Percentiles rank a stretch among this genome's conserved stretches.
Conservation (phyloP, 2,888 invertebrate genomes). For the Zygaena filipendulae region DNA sequence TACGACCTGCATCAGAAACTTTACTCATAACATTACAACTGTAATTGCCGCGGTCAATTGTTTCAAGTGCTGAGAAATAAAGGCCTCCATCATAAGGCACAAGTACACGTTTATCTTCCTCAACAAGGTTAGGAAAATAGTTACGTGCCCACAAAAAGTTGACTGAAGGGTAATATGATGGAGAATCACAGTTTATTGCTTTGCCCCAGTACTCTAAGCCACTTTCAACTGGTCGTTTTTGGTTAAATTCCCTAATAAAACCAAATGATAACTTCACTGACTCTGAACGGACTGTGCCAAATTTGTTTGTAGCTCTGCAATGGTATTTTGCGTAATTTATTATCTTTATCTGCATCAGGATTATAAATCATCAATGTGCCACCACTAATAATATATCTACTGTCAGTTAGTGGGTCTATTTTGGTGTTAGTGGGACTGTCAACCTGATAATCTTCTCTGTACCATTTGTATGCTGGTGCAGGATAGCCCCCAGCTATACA, state of each 20-base stretch:
- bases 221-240: conserved; percentile 83
- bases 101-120: conserved; percentile 92
- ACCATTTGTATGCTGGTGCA: conserved; percentile 91
- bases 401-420: conserved; percentile 81
- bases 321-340: conserved; percentile 93
- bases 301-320: conserved; percentile 90
- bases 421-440: conserved; percentile 76
- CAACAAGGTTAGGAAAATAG: conserved; percentile 91
- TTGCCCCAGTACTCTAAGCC: conserved; percentile 96
- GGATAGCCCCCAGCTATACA: conserved; percentile 91
- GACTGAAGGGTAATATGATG: conserved; percentile 89
- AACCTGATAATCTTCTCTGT: conserved; percentile 85
- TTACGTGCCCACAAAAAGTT: conserved; percentile 93
- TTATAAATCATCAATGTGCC: conserved; percentile 90
- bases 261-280: conserved; percentile 91
- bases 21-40: conserved; percentile 92
- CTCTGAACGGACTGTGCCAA: conserved; percentile 89
- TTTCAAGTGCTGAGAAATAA: conserved; percentile 94
- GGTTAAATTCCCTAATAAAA: conserved; percentile 89
- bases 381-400: conserved; percentile 87
- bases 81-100: conserved; percentile 94
- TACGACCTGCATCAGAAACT: conserved; percentile 87
- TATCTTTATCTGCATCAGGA: conserved; percentile 83
- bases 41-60: conserved; percentile 89
- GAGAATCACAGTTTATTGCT: conserved; percentile 91